phyloP scores from a whole-genome alignment of 2,888 invertebrate species.

The Creontiades dilutus region DNA sequence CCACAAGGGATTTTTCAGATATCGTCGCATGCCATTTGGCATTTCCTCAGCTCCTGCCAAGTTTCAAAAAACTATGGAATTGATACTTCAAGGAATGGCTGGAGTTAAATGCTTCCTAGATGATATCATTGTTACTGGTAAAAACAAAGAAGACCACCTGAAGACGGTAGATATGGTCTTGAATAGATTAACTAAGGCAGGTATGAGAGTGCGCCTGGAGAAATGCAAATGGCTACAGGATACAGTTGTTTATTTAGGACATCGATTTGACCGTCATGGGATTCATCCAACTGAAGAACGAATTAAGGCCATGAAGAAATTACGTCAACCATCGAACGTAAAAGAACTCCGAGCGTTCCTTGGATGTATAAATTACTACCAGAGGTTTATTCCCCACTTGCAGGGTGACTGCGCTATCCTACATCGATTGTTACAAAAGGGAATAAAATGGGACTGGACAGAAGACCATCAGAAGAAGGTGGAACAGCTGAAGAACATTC shows the following conservation, averaged over 20 bases:
- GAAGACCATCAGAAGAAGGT: neutral
- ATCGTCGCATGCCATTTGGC: too few relatives aligned
- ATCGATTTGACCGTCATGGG: constrained; percentile 30
- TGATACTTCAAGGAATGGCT: too few relatives aligned
- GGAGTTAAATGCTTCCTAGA: too few relatives aligned
- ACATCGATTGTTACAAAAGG: neutral
- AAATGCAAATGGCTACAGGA: constrained; percentile 57
- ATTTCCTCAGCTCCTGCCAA: too few relatives aligned
- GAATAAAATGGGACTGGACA: constrained; percentile 32
- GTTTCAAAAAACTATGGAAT: too few relatives aligned
- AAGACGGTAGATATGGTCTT: neutral
- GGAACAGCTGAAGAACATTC: neutral
- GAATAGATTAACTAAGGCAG: neutral
- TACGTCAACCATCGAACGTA: neutral
- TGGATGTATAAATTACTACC: neutral
- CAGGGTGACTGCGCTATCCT: constrained; percentile 8
- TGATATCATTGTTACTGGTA: constrained; percentile 76
- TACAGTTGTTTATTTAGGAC: constrained; percentile 24
- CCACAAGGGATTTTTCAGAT: too few relatives aligned
- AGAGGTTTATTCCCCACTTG: constrained; percentile 21
- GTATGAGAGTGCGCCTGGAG: neutral
- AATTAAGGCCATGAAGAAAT: neutral
- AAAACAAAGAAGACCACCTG: constrained; percentile 8
- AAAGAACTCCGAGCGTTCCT: neutral
- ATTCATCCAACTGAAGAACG: constrained; percentile 26